Evolutionary conservation across 2,888 invertebrate genomes (phyloP).

Genomic region (Philhelius pedissequus): DNA sequence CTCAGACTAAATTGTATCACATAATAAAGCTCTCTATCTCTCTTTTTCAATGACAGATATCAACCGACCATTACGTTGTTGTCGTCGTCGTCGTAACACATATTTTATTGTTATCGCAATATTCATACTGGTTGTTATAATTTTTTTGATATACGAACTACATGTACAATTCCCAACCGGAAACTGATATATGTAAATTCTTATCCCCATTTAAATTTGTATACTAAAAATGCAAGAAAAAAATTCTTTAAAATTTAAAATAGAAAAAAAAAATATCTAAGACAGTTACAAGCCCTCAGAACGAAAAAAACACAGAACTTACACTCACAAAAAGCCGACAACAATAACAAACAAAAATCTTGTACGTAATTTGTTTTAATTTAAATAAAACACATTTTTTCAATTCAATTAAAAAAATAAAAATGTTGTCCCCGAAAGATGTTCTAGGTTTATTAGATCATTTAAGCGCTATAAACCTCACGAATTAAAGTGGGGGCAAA

Average conservation of each 20-base stretch:
- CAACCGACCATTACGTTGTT: conserved; percentile 17
- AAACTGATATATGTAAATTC: conserved; percentile 33
- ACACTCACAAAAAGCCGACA: neutral
- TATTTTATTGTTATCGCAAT: conserved; percentile 39
- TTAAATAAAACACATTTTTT: conserved; percentile 42
- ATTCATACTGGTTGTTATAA: conserved; percentile 27
- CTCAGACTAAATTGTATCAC: conserved; percentile 12
- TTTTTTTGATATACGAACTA: neutral
- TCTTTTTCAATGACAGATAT: neutral
- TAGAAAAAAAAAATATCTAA: conserved; percentile 36
- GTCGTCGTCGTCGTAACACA: conserved; percentile 31
- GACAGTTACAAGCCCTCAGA: conserved; percentile 33
- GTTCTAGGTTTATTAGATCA: conserved; percentile 39
- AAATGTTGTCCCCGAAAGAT: conserved; percentile 30
- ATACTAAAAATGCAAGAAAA: conserved; percentile 27
- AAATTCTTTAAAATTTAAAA: conserved; percentile 19
- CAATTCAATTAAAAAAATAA: conserved; percentile 23
- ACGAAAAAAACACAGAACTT: neutral
- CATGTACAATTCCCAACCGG: conserved; percentile 34
- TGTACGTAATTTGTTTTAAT: conserved; percentile 48
- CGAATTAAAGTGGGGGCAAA: neutral
- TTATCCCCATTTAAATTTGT: conserved; percentile 26
- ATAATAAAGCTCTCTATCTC: conserved; percentile 2
- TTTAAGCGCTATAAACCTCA: conserved; percentile 26
- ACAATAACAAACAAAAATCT: conserved; percentile 1